Conservation (phyloP, 2,113 vertebrate genomes). For the Xenotilapia longispinis region DNA sequence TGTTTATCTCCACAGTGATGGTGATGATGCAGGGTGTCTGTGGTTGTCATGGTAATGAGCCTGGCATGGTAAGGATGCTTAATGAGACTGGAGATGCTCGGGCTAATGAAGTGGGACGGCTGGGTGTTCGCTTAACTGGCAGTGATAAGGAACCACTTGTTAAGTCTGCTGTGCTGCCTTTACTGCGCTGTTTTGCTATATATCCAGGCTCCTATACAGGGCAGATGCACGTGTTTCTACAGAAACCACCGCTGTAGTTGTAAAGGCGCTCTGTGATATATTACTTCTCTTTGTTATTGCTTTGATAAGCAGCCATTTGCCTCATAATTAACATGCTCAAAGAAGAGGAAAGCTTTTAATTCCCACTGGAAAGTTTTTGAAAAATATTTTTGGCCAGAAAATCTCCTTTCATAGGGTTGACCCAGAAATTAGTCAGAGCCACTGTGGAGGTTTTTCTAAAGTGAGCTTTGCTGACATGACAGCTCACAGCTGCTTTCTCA, state of each 20-base stretch:
- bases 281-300: not conserved
- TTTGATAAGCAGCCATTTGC: not conserved
- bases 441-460: not conserved
- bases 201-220: not conserved
- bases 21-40: constrained; percentile 22
- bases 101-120: constrained; percentile 36
- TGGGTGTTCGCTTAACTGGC: constrained; percentile 5
- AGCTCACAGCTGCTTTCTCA: not conserved
- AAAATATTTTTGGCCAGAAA: not conserved
- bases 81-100: constrained; percentile 42
- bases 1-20: constrained; percentile 19
- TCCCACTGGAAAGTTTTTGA: not conserved
- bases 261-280: not conserved
- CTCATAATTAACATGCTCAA: not conserved
- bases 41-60: constrained; percentile 44
- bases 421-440: not conserved
- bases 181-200: not conserved
- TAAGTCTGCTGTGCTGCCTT: constrained; percentile 11
- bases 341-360: not conserved
- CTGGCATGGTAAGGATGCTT: constrained; percentile 15
- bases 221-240: not conserved
- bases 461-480: not conserved
- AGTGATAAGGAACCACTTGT: constrained; percentile 11
- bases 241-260: not conserved
- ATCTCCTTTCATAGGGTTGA: not conserved